Evolutionary conservation across 37 sponge, comb jelly and placozoan genomes (phyloP).

Genomic region (Spongia lamella): DNA sequence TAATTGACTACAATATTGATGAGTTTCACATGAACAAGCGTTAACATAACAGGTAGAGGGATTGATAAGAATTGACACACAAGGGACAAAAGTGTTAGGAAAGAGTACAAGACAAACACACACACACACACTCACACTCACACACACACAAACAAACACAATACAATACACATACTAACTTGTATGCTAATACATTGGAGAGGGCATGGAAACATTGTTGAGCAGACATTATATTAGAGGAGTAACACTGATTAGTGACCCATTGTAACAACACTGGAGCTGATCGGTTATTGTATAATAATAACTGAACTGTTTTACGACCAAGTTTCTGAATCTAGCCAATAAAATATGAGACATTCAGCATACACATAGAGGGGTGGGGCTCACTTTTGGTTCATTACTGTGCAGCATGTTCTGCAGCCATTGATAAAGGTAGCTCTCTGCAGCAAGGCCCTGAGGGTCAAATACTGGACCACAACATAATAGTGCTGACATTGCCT

Average conservation of each 20-base stretch:
- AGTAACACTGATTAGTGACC: slow-evolving; percentile 80
- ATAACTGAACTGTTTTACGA: slow-evolving; percentile 71
- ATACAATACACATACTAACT: slow-evolving; percentile 30
- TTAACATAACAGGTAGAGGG: no score
- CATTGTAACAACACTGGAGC: slow-evolving; percentile 69
- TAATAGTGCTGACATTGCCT: slow-evolving; percentile 89
- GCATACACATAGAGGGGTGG: neutral
- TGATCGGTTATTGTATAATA: slow-evolving; percentile 66
- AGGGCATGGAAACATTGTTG: slow-evolving; percentile 86
- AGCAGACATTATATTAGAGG: slow-evolving; percentile 35
- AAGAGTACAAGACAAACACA: no score
- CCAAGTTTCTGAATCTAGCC: slow-evolving; percentile 70
- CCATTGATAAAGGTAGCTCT: slow-evolving; percentile 77
- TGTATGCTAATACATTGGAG: slow-evolving; percentile 54
- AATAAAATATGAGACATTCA: neutral
- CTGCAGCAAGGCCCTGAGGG: slow-evolving; percentile 54
- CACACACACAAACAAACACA: neutral
- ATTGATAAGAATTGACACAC: no score
- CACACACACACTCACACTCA: neutral
- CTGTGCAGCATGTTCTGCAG: slow-evolving; percentile 76
- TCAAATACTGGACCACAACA: slow-evolving; percentile 89
- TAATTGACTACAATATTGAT: no score
- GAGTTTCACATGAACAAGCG: no score
- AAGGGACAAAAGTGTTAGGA: no score
- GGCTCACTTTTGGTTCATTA: slow-evolving; percentile 47